These are phyloP conservation scores for Drosophila persimilis DNA, from an alignment of 1,140 invertebrate species.

Conservation along the genomic window DNA sequence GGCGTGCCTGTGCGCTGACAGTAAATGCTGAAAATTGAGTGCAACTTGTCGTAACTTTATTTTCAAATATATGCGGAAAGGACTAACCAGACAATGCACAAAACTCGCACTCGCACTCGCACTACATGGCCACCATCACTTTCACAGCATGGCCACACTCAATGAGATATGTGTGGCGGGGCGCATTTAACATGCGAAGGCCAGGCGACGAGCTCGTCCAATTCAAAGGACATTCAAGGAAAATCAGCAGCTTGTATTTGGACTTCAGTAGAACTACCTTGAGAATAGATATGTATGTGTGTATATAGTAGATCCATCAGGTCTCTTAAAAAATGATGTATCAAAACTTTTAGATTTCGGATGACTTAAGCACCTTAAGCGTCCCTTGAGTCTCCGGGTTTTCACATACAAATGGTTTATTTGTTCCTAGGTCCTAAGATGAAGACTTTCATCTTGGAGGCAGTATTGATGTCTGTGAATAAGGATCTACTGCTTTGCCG, in stretches of 20 bases:
- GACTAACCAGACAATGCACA: constrained; percentile 79
- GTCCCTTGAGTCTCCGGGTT: no score
- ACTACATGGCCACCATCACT: constrained; percentile 12
- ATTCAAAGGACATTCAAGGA: not conserved
- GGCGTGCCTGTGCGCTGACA: constrained; percentile 69
- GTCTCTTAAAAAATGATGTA: no score
- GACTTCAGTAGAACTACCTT: no score
- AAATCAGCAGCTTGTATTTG: no score
- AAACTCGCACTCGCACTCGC: constrained; percentile 41
- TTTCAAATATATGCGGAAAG: constrained; percentile 80
- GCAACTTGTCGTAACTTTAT: constrained; percentile 81
- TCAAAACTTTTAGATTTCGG: no score
- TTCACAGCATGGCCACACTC: constrained; percentile 15
- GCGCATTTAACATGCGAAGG: constrained; percentile 56
- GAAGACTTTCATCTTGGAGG: no score
- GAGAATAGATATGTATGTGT: no score
- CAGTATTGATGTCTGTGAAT: no score
- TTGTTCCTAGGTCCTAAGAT: no score
- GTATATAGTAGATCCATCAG: no score
- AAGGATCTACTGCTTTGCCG: not conserved
- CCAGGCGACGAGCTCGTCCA: constrained; percentile 43
- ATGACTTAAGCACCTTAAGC: no score
- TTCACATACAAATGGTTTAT: no score
- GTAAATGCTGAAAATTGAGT: constrained; percentile 81
- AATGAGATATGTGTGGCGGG: constrained; percentile 55